Evolutionary conservation across 1,140 invertebrate species (phyloP), one percentile per base, ranked within the genome.

Genomic region (Bombus confusus): DNA sequence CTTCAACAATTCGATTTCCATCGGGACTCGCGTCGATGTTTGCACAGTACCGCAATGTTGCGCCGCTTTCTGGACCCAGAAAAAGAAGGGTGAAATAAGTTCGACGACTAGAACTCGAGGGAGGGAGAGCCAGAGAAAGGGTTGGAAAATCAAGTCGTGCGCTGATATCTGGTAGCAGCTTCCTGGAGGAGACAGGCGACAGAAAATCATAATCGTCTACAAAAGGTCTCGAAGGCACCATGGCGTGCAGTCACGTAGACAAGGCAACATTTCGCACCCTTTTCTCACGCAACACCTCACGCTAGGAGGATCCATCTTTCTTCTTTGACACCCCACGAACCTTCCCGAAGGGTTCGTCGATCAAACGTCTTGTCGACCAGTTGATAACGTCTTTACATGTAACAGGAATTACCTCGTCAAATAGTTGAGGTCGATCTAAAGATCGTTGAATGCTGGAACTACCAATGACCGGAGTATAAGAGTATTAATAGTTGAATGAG

Each of bases 201-300:
- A 88, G 90, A 91, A 91, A 91, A 91, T 79, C 86, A 77, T 91
- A 86, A 91, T 91, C 86, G 90, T 73, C 73, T 72, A 90, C 90
- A 90, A 91, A 86, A 85, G 90, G 68, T 87, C 69, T 71, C 64
- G 37, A 52, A 76, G 83, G 83, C 77, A 89, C 66, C 86, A 87
- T 85, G 41, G 82, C 74, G 81, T 83, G 88, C 82, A 79, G 76
- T 80, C 77, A 86, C 83, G 69, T 78, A 90, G 85, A 89, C 88
- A 82, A 85, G 85, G 76, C 80, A 76, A 12, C 82, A 37, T 87
- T 72, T 86, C 80, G 83, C 90, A 91, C 90, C 90, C 89, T 82
- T 91, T 91, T 91, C 90, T 91, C 90, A 91, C 90, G 88, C 83
- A 85, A 84, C 87, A 80, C 69, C 87, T 89, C 80, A 72, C 80